Percentiles rank a stretch among this genome's conserved stretches.
phyloP scores from a whole-genome alignment of 2,113 vertebrate genomes.

The Globicephala melas region DNA sequence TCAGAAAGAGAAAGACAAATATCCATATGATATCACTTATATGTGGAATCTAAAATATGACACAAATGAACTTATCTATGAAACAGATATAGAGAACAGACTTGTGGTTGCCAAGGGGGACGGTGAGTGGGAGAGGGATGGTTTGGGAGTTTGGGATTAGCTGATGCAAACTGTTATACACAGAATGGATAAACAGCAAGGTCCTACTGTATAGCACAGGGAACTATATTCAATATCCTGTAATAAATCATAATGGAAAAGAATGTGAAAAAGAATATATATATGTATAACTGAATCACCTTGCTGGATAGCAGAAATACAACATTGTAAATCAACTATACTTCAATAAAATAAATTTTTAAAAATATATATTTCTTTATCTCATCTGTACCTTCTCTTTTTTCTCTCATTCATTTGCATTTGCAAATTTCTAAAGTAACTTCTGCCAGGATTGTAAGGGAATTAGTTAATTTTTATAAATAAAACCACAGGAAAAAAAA shows the following conservation, averaged over 20 bases:
- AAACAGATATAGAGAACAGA: background rate
- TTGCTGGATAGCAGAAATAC: background rate
- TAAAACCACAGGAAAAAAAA: conserved; percentile 63
- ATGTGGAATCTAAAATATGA: background rate
- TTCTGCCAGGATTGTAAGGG: conserved; percentile 54
- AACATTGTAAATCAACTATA: background rate
- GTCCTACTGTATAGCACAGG: background rate
- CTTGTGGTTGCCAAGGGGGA: background rate
- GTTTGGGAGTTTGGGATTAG: background rate
- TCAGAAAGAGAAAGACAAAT: background rate
- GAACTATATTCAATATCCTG: background rate
- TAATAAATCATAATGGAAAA: background rate
- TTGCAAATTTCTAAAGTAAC: conserved; percentile 55
- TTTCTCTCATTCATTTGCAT: conserved; percentile 17
- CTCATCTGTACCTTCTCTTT: background rate
- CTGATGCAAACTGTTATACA: background rate
- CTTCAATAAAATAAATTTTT: background rate
- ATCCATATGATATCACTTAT: background rate
- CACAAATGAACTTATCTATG: background rate
- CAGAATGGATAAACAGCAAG: background rate
- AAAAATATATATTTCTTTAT: background rate
- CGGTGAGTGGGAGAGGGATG: background rate
- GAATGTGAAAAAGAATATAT: background rate
- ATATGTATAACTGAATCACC: background rate
- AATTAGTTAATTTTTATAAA: conserved; percentile 57